Evolutionary conservation across 2,888 invertebrate species (phyloP), one percentile per base, ranked within the genome.

Genomic region (Eristalis pertinax): DNA sequence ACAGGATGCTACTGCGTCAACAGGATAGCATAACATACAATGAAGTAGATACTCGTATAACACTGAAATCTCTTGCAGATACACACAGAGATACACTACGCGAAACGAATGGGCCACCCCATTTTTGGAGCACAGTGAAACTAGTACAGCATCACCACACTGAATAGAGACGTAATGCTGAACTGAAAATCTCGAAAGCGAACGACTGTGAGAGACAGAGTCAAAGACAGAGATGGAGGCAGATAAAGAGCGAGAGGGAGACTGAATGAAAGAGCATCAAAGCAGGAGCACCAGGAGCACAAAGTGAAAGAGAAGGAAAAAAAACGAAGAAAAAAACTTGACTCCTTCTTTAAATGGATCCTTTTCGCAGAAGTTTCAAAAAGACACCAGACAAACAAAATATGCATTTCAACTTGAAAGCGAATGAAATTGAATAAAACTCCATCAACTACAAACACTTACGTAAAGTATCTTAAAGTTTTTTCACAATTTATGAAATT

Each of bases 1-100:
- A 84, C 84, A 84, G 84, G 81, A 88, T 84, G 88, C 88, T 88
- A 84, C 88, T 88, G 84, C 88, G 88, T 88, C 88, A 88, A 88
- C 88, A 84, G 84, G 88, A 88, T 88, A 88, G 88, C 80, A 88
- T 77, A 88, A 84, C 84, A 81, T 78, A 84, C 80, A 81, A 84
- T 80, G 70, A 88, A 84, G 87, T 84, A 84, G 87, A 84, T 87
- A 29, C 29, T 29, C 29, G 29, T 29, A 87, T 79, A 80, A 68
- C 87, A 87, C 84, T 76, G 79, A 84, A 72, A 79, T 76, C 32
- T 87, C 80, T 87, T 76, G 79, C 80, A 80, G 70, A 87, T 79
- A 84, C 75, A 81, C 75, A 81, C 70, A 80, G 22, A 69, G 62
- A 86, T 70, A 86, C 74, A 64, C 65, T 50, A 50, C 50, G 50